phyloP scores from a whole-genome alignment of 2,888 invertebrate genomes.

The Hyppa rectilinea region DNA sequence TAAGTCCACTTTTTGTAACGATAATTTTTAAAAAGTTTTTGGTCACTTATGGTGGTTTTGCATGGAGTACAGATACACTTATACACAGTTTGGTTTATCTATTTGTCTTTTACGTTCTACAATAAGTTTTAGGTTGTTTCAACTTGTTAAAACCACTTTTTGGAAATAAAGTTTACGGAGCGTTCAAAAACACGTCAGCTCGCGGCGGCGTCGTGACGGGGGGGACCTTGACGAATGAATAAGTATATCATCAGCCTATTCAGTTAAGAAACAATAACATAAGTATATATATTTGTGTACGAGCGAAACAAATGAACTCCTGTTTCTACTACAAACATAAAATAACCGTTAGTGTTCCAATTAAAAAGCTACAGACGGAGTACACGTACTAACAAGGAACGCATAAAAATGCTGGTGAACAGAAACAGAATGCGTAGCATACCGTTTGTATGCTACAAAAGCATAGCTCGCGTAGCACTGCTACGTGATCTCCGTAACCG shows the following conservation, averaged over 20 bases:
- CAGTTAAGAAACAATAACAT: no score
- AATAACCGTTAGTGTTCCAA: not conserved
- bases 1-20: no score
- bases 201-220: no score
- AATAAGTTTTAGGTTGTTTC: no score
- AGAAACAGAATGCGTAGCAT: slow-evolving; percentile 3
- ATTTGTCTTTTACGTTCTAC: no score
- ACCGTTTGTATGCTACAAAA: slow-evolving; percentile 23
- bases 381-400: not conserved
- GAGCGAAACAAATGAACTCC: not conserved
- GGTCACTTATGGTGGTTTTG: no score
- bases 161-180: no score
- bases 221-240: not conserved
- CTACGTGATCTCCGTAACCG: slow-evolving; percentile 9
- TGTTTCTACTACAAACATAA: not conserved
- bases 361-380: slow-evolving; percentile 15
- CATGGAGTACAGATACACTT: no score
- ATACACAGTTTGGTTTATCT: no score
- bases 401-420: slow-evolving; percentile 4
- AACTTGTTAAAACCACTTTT: no score
- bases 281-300: not conserved
- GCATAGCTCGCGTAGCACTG: slow-evolving; percentile 29
- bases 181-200: no score
- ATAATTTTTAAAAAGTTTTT: no score
- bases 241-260: not conserved